Evolutionary conservation across 1,140 invertebrate species (phyloP), one percentile per base, ranked within the genome.

Genomic region (Diploscapter pachys): DNA sequence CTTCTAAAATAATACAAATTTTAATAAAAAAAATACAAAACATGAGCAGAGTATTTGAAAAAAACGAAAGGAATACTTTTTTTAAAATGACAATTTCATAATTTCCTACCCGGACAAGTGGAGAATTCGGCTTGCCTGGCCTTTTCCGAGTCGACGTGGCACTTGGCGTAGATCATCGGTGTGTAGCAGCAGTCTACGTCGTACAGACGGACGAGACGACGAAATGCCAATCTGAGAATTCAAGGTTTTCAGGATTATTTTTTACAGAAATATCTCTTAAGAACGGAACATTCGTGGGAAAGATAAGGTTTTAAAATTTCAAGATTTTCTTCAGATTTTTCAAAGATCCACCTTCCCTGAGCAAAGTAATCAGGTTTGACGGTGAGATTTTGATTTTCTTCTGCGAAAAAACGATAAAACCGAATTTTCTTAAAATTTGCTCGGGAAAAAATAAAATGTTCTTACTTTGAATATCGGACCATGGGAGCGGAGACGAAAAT

Each of bases 151-250:
- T 91, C 90, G 63, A 93, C 89, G 88, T 97, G 97, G 4, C 93
- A 94, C 86, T 96, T 91, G 0, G 94, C 93, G 71, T 97, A 87
- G 77, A 97, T 96, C 95, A 98, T 98, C 50, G 95, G 95, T 0
- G 94, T 95, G 83, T 93, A 98, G 69, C 92, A 91, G 66, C 97
- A 86, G 86, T 98, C 93, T 81, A 93, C 93, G 70, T 90, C 90
- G 86, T 95, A 95, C 83, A 90, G 89, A 84, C 91, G 89, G 3
- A 95, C 92, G 11, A 96, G 86, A 66, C 88, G 89, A 80, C 94
- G 88, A 85, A 95, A 96, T 81, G 93, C 91, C 55, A 95, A 87
- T 87, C 92, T 93, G 81, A 68, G 81, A 81, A 75, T 53, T 5
- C 9, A 53, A 63, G 80, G 78, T 54, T 68, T 54, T 51, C 49